A percentile compares a stretch with the other conserved stretches of the same genome.
phyloP scores from a whole-genome alignment of 2,888 invertebrate genomes.

The Sturmia bella region DNA sequence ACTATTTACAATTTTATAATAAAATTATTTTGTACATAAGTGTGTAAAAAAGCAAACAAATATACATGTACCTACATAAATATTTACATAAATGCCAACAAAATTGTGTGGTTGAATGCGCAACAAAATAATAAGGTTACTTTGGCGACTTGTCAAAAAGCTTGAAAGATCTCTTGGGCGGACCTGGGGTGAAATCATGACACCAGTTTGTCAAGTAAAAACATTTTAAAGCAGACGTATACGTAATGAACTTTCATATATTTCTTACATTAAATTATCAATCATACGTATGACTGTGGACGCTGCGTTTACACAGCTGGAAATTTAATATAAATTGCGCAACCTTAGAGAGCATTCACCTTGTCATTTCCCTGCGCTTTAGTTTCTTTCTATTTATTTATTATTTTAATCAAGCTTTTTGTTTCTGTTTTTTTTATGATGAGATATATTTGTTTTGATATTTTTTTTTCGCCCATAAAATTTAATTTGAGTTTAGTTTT shows the following conservation, averaged over 20 bases:
- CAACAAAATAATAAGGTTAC: background rate
- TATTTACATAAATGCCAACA: background rate
- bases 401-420: constrained; percentile 29
- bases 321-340: no score
- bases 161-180: no score
- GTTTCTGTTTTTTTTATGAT: background rate
- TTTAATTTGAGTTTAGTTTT: background rate
- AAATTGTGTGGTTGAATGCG: background rate
- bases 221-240: no score
- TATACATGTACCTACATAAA: background rate
- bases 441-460: background rate
- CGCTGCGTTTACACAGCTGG: no score
- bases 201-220: no score
- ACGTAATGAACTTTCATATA: no score
- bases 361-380: background rate
- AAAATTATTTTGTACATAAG: constrained; percentile 6
- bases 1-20: constrained; percentile 50
- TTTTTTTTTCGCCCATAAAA: constrained; percentile 18
- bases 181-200: no score
- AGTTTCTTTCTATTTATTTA: background rate
- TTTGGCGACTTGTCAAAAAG: no score
- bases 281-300: no score
- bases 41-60: background rate
- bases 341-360: background rate
- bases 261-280: no score